Evolutionary conservation across 2,888 invertebrate genomes (phyloP).

Genomic region (Tachina grossa): DNA sequence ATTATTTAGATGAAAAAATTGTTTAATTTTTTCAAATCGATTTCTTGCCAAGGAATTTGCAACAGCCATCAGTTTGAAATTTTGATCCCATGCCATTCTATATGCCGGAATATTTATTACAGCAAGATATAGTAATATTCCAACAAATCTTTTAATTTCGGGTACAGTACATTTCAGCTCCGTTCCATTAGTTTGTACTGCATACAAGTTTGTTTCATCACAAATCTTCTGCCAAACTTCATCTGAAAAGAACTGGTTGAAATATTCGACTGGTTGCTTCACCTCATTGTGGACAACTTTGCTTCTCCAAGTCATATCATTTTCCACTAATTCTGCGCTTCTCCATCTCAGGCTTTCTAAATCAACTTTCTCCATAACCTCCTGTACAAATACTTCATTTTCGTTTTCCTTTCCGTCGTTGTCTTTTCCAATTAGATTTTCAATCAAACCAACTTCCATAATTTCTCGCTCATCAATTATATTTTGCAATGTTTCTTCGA

Average conservation of each 20-base stretch:
- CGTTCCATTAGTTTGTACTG: conserved; percentile 54
- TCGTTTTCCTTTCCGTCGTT: too few relatives aligned
- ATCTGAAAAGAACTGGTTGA: conserved; percentile 64
- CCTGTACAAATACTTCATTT: not conserved
- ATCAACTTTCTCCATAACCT: conserved; percentile 1
- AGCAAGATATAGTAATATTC: conserved; percentile 41
- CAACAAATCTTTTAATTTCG: conserved; percentile 32
- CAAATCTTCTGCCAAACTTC: conserved; percentile 67
- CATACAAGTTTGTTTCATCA: conserved; percentile 60
- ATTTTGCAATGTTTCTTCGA: not conserved
- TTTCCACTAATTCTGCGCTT: not conserved
- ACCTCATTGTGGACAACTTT: too few relatives aligned
- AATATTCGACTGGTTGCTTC: conserved; percentile 60
- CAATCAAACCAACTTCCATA: too few relatives aligned
- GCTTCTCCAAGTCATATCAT: not conserved
- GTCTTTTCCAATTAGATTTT: too few relatives aligned
- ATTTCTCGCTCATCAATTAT: too few relatives aligned
- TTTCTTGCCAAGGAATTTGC: not conserved
- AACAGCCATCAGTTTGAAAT: conserved; percentile 7
- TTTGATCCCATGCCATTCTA: conserved; percentile 19
- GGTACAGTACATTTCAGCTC: conserved; percentile 55
- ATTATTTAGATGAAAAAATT: conserved; percentile 4
- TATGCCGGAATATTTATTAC: conserved; percentile 33
- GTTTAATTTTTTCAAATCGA: not conserved
- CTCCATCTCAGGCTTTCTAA: not conserved